A percentile compares a stretch with the other conserved stretches of the same genome.
Conservation (phyloP, 2,888 invertebrate species). For the Drosophila fulvimacula region DNA sequence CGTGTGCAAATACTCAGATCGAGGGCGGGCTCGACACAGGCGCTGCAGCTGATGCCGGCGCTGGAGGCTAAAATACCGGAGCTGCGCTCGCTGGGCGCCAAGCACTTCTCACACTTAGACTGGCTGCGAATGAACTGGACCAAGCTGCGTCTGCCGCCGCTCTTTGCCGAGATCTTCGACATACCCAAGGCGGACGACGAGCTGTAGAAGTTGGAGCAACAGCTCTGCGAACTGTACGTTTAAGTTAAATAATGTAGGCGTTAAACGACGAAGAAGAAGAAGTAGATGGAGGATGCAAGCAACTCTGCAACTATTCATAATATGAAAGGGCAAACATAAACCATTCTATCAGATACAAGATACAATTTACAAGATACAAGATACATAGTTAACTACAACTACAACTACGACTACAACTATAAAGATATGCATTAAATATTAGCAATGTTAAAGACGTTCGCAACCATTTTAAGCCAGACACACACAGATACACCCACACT, state of each 20-base stretch:
- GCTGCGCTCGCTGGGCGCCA: conserved; percentile 91
- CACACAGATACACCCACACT: conserved; percentile 7
- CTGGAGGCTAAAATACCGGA: conserved; percentile 89
- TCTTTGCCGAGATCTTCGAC: conserved; percentile 98
- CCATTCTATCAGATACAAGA: conserved; percentile 49
- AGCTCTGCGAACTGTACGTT: conserved; percentile 55
- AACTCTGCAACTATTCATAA: conserved; percentile 63
- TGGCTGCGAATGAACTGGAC: conserved; percentile 97
- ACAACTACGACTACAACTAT: conserved; percentile 50
- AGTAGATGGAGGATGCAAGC: conserved; percentile 21
- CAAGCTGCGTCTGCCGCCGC: conserved; percentile 93
- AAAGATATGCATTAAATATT: conserved; percentile 56
- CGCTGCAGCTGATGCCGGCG: conserved; percentile 85
- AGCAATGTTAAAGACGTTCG: conserved; percentile 58
- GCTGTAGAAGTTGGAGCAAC: conserved; percentile 68
- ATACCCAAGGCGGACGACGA: conserved; percentile 94
- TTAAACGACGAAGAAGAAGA: conserved; percentile 25
- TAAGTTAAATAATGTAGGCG: conserved; percentile 58
- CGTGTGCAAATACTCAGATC: conserved; percentile 89
- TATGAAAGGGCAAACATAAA: conserved; percentile 34
- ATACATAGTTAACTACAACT: conserved; percentile 55
- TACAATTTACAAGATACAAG: conserved; percentile 24
- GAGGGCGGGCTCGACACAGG: conserved; percentile 83
- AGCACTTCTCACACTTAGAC: conserved; percentile 93
- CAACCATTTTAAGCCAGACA: conserved; percentile 38